These are phyloP conservation scores for Zeuzera pyrina DNA, from an alignment of 2,888 invertebrate genomes.

Conservation along the genomic window DNA sequence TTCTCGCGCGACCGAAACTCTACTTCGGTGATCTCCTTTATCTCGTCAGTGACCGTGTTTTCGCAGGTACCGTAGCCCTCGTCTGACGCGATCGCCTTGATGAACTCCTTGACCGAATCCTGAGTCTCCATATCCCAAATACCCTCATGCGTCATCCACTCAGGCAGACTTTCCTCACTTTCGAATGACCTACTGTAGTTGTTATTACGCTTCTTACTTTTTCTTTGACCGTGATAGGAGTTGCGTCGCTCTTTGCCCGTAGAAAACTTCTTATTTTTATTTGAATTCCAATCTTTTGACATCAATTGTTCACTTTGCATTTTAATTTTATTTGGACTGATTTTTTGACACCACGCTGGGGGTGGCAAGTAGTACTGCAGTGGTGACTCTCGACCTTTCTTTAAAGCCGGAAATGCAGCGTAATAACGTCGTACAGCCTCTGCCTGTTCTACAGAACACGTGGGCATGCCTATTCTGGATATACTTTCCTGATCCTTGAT, in stretches of 20 bases:
- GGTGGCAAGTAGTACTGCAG: constrained; percentile 59
- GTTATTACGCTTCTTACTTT: constrained; percentile 51
- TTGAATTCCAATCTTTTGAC: constrained; percentile 47
- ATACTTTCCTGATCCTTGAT: constrained; percentile 65
- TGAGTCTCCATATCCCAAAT: constrained; percentile 67
- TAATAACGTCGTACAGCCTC: constrained; percentile 84
- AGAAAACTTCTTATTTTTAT: constrained; percentile 47
- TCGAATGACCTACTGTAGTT: constrained; percentile 58
- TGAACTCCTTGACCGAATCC: constrained; percentile 64
- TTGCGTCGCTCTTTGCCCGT: constrained; percentile 58
- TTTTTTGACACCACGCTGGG: constrained; percentile 59
- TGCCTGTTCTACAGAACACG: constrained; percentile 64
- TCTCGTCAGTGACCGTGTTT: constrained; percentile 57
- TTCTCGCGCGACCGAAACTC: constrained; percentile 34
- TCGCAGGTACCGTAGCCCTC: constrained; percentile 70
- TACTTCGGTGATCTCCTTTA: constrained; percentile 32
- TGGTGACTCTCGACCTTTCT: constrained; percentile 61
- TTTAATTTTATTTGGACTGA: constrained; percentile 38
- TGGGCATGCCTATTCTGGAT: constrained; percentile 66
- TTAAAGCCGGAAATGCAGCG: constrained; percentile 83
- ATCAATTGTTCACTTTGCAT: constrained; percentile 55
- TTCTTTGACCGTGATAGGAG: constrained; percentile 53
- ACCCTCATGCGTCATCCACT: constrained; percentile 70
- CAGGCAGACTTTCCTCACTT: constrained; percentile 61
- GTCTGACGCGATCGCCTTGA: constrained; percentile 57